Evolutionary conservation across 1,140 invertebrate species (phyloP), one percentile per base, ranked within the genome.

Genomic region (Physella acuta): DNA sequence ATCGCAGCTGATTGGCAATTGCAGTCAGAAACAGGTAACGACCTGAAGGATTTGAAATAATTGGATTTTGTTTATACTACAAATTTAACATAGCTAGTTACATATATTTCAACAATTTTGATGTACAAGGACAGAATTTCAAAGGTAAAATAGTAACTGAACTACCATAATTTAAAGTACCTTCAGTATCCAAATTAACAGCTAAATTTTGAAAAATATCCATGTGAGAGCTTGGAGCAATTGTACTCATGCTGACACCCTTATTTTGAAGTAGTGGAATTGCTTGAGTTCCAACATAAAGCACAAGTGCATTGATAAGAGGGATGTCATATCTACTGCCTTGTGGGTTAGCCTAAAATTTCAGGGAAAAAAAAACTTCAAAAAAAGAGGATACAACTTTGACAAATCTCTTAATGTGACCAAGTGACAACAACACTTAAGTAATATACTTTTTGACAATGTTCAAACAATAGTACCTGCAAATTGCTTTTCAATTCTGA

Each of bases 141-240:
- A 26, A 67, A n/a, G n/a, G n/a, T n/a, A n/a, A n/a, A n/a, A n/a
- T n/a, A n/a, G n/a, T n/a, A n/a, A n/a, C n/a, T n/a, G n/a, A n/a
- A n/a, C n/a, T n/a, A n/a, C n/a, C n/a, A n/a, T n/a, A n/a, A n/a
- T n/a, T n/a, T n/a, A n/a, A n/a, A n/a, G 8, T 73, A 84, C 96
- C 97, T 87, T 99, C 97, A 17, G 94, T 98, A 83, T 99, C 97
- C 37, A 99, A 89, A 85, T 97, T 94, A 2, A 98, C 95, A 20
- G 94, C 94, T 71, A 99, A 88, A 87, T 98, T 98, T 85, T 99
- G 96, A 88, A 99, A 99, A 70, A 99, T 99, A 81, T 99, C 97
- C 95, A 99, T 99, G 81, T 98, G 96, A 0, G 96, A 92, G 28
- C 95, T 96, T 80, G 99, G 95, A 5, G 85, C 93, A 70, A 99